Conservation (phyloP, 2,113 vertebrate species). For the Taxidea taxus region DNA sequence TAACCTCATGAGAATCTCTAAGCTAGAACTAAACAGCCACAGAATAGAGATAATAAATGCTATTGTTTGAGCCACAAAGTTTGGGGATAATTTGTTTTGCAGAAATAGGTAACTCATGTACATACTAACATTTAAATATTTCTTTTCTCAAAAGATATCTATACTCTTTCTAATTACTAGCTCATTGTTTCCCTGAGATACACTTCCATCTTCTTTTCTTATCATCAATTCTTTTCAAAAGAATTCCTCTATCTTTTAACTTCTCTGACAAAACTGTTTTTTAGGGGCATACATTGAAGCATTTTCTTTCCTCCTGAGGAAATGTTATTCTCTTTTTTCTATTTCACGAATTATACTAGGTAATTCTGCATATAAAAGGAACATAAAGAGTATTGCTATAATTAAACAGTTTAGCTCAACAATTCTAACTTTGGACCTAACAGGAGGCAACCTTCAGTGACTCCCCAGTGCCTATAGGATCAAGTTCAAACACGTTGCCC, state of each 20-base stretch:
- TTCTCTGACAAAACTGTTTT: neutral
- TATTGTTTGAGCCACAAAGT: neutral
- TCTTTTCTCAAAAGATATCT: neutral
- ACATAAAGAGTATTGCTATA: neutral
- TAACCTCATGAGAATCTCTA: neutral
- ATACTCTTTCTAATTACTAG: neutral
- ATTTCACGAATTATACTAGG: neutral
- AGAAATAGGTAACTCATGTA: neutral
- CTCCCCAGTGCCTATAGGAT: neutral
- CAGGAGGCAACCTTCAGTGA: neutral
- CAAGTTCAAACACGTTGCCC: neutral
- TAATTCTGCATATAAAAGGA: neutral
- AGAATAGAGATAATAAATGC: neutral
- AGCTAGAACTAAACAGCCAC: neutral
- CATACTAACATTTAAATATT: neutral
- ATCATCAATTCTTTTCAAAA: neutral
- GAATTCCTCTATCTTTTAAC: neutral
- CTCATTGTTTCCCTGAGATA: neutral
- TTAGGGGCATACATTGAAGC: neutral
- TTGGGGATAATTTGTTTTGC: neutral
- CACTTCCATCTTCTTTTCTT: neutral
- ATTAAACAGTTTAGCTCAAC: neutral
- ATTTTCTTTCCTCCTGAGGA: neutral
- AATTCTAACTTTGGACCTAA: neutral
- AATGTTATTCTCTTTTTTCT: constrained; percentile 18